phyloP scores from a whole-genome alignment of 2,888 invertebrate species.

The Sesamia inferens region DNA sequence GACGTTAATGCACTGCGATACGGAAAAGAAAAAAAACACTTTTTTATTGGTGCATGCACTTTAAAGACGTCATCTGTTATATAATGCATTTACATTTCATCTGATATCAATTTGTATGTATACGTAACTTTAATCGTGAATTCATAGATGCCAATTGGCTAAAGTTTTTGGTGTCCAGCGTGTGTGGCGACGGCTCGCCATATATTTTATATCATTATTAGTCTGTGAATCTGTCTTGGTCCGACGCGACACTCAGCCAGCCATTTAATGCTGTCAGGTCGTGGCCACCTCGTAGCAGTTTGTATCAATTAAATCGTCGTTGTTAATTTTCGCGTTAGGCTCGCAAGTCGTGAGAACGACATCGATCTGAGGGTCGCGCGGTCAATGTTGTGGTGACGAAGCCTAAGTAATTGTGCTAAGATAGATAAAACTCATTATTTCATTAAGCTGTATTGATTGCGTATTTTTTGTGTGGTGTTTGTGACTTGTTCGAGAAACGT shows the following conservation, averaged over 20 bases:
- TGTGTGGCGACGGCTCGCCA: constrained; percentile 20
- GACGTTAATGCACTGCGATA: constrained; percentile 46
- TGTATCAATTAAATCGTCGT: constrained; percentile 86
- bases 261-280: constrained; percentile 64
- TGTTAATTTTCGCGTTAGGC: constrained; percentile 82
- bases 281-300: constrained; percentile 72
- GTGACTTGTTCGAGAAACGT: constrained; percentile 36
- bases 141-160: constrained; percentile 39
- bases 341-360: constrained; percentile 85
- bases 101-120: constrained; percentile 31
- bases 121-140: constrained; percentile 42
- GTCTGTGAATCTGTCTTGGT: constrained; percentile 57
- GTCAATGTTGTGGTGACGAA: constrained; percentile 65
- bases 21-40: constrained; percentile 2
- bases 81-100: constrained; percentile 20
- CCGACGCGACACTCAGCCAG: constrained; percentile 55
- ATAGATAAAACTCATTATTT: constrained; percentile 49
- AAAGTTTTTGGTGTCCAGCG: constrained; percentile 16
- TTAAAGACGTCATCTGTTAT: constrained; percentile 34
- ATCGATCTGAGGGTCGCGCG: constrained; percentile 67
- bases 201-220: constrained; percentile 57
- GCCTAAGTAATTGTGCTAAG: constrained; percentile 51
- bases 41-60: constrained; percentile 29
- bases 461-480: constrained; percentile 23
- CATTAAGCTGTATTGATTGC: constrained; percentile 42